Evolutionary conservation across 2,797 vertebrate species (phyloP).

Genomic region (Loris lydekkerianus): DNA sequence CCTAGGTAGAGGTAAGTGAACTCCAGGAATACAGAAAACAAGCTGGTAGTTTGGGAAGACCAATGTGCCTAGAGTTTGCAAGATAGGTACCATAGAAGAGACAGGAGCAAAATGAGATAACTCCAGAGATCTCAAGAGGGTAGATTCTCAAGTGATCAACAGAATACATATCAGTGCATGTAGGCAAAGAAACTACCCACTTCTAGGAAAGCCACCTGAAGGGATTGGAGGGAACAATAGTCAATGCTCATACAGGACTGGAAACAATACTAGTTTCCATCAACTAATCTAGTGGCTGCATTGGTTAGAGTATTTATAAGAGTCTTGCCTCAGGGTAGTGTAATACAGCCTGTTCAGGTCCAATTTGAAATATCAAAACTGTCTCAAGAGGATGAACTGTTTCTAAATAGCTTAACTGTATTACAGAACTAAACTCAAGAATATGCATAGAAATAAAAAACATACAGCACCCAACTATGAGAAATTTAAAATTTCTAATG

Average conservation of each 20-base stretch:
- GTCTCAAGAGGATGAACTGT: neutral
- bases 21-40: neutral
- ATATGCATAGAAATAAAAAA: neutral
- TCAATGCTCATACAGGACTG: neutral
- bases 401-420: neutral
- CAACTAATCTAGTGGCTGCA: neutral
- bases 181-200: neutral
- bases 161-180: neutral
- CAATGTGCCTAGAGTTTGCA: neutral
- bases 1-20: neutral
- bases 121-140: neutral
- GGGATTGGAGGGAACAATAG: neutral
- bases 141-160: neutral
- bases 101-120: neutral
- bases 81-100: neutral
- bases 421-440: neutral
- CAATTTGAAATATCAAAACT: neutral
- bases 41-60: neutral
- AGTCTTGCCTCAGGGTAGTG: neutral
- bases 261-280: neutral
- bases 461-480: neutral
- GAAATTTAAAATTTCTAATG: neutral
- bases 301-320: neutral
- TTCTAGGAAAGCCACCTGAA: neutral
- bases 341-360: neutral